Evolutionary conservation across 2,888 invertebrate species (phyloP), one percentile per base, ranked within the genome.

Genomic region (Agonopterix arenella): DNA sequence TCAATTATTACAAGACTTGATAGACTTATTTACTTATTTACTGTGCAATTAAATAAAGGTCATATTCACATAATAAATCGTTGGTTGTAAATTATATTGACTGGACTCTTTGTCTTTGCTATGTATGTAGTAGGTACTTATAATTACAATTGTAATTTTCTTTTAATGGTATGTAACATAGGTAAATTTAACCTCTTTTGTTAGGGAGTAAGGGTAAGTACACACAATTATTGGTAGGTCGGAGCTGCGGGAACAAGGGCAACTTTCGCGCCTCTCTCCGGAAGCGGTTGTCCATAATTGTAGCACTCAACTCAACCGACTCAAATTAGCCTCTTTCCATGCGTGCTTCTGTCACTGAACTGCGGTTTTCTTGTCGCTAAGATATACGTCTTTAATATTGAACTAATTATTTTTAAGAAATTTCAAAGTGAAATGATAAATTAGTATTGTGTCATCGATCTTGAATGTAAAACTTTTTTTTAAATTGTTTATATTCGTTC

Each of bases 201-300:
- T 40, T 40, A 28, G 28, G 5, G 28, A 10, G 45, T 44, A 48
- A 49, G 46, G 16, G 9, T 44, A 52, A 55, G 50, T 56, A 64
- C 51, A 61, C 52, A 46, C 48, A 50, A 47, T 44, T 28, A 28
- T 28, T 28, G 28, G 28, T 28, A 28, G 5, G 5, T 28, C 28
- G 47, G 52, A 54, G 50, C 49, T 55, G 58, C 48, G 51, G 49
- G 48, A 53, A 61, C 55, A 53, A 56, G 59, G 64, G 63, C 62
- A 66, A 70, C 68, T 70, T 78, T 83, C 76, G 66, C 86, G 76
- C 84, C 80, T 82, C 67, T 55, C 64, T 52, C 70, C 77, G 85
- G 86, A 85, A 81, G 84, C 55, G 85, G 86, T 80, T 52, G 55
- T 50, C 68, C 67, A 48, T 73, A 82, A 85, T 80, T 78, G 76